phyloP scores from a whole-genome alignment of 2,113 vertebrate genomes.

The Holacanthus passer region DNA sequence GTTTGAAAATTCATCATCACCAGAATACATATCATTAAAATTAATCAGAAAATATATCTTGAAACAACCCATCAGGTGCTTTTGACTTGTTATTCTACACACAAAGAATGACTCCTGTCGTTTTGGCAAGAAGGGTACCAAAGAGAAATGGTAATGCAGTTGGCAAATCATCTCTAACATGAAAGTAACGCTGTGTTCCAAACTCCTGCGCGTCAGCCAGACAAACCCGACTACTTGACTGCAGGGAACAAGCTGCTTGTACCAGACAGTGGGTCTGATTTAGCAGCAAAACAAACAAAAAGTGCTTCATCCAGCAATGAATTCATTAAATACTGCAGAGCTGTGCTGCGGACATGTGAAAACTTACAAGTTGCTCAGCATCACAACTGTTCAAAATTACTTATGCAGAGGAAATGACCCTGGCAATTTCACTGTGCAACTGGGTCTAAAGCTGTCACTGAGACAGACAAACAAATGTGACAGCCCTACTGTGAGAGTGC shows the following conservation, averaged over 20 bases:
- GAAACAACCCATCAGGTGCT: not conserved
- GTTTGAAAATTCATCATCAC: not conserved
- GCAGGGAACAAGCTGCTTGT: slow-evolving; percentile 40
- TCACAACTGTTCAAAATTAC: slow-evolving; percentile 7
- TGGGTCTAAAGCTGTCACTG: slow-evolving; percentile 23
- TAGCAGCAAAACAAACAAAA: slow-evolving; percentile 35
- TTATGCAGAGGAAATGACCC: slow-evolving; percentile 25
- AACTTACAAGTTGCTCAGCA: not conserved
- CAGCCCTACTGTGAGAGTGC: slow-evolving; percentile 14
- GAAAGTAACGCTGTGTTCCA: slow-evolving; percentile 43
- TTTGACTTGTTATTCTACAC: slow-evolving; percentile 20
- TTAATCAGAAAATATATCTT: not conserved
- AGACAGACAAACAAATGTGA: slow-evolving; percentile 41
- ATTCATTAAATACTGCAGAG: slow-evolving; percentile 15
- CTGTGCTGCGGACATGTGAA: not conserved
- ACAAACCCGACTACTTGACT: slow-evolving; percentile 25
- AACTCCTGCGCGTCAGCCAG: slow-evolving; percentile 8
- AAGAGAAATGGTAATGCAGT: slow-evolving; percentile 6
- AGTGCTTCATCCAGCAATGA: not conserved
- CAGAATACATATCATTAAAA: not conserved
- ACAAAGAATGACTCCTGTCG: slow-evolving; percentile 3
- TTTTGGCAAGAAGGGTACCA: not conserved
- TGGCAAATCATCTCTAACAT: slow-evolving; percentile 18
- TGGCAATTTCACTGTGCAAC: slow-evolving; percentile 9
- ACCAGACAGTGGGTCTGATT: slow-evolving; percentile 3